phyloP scores from a whole-genome alignment of 2,888 invertebrate species.

The Meghimatium bilineatum region DNA sequence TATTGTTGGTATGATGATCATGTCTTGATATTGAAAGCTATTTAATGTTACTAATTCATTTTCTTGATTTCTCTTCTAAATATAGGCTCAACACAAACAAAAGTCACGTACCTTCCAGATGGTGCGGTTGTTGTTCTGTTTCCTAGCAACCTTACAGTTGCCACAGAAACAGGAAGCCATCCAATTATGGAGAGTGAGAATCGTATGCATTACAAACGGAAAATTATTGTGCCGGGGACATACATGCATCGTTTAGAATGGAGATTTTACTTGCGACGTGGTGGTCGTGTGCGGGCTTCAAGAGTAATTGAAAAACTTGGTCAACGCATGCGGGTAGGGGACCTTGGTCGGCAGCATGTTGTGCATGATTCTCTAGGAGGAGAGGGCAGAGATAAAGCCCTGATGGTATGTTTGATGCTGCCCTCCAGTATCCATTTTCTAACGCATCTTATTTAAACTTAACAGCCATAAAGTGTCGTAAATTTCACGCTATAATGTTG shows the following conservation, averaged over 20 bases:
- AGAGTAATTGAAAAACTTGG: conserved; percentile 68
- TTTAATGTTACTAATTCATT: not conserved
- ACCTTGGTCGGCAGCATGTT: conserved; percentile 70
- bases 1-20: too few species aligned
- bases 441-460: conserved; percentile 25
- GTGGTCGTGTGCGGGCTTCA: conserved; percentile 63
- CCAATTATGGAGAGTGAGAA: conserved; percentile 84
- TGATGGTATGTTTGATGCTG: conserved; percentile 69
- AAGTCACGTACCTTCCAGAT: conserved; percentile 74
- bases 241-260: conserved; percentile 91
- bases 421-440: conserved; percentile 15
- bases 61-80: conserved; percentile 10
- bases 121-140: conserved; percentile 75
- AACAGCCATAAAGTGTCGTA: conserved; percentile 15
- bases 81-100: conserved; percentile 71
- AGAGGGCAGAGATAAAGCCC: conserved; percentile 73
- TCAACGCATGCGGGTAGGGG: conserved; percentile 75
- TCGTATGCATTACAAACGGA: conserved; percentile 74
- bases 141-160: conserved; percentile 80
- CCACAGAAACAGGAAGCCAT: conserved; percentile 93
- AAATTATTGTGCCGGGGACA: conserved; percentile 73
- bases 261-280: conserved; percentile 91
- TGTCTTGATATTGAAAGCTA: not conserved
- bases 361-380: conserved; percentile 73
- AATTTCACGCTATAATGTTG: not conserved